These are phyloP conservation scores for Eucidaris tribuloides DNA, from an alignment of 35 echinoderm and acorn worm species.

Conservation along the genomic window DNA sequence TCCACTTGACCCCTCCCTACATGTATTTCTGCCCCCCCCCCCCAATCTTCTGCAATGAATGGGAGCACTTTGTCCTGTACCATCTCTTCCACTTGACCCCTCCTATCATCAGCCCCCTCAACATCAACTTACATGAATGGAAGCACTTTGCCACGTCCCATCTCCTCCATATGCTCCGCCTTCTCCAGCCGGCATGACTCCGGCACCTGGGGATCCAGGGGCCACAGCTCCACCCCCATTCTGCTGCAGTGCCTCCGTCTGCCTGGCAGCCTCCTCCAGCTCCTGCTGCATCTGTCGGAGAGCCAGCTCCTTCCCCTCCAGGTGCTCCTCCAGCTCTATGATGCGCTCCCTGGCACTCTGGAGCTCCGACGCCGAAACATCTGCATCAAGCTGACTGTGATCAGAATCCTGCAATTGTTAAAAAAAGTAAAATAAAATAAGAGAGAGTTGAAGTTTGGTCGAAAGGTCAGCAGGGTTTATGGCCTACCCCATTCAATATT, in stretches of 20 bases:
- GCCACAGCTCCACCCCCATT: background rate
- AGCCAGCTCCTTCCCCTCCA: conserved; percentile 77
- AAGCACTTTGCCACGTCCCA: background rate
- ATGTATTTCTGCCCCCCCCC: too few relatives aligned
- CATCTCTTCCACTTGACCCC: too few relatives aligned
- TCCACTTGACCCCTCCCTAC: too few relatives aligned
- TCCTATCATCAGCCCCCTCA: too few relatives aligned
- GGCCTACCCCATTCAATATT: too few relatives aligned
- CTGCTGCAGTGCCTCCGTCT: background rate
- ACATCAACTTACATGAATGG: background rate
- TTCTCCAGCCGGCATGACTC: background rate
- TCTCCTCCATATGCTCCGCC: background rate
- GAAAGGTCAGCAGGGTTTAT: too few relatives aligned
- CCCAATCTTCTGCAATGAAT: too few relatives aligned
- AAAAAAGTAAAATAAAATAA: too few relatives aligned
- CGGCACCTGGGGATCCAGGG: background rate
- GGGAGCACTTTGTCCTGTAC: too few relatives aligned
- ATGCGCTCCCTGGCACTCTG: conserved; percentile 57
- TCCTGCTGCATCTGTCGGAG: conserved; percentile 65
- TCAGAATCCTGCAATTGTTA: conserved; percentile 67
- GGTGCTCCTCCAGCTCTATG: conserved; percentile 69
- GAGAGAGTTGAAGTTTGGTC: too few relatives aligned
- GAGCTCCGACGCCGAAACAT: conserved; percentile 60
- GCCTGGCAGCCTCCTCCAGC: conserved; percentile 24
- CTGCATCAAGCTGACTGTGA: conserved; percentile 64